Conservation (phyloP, 23 tunicate species). For the Ascidia mentula region DNA sequence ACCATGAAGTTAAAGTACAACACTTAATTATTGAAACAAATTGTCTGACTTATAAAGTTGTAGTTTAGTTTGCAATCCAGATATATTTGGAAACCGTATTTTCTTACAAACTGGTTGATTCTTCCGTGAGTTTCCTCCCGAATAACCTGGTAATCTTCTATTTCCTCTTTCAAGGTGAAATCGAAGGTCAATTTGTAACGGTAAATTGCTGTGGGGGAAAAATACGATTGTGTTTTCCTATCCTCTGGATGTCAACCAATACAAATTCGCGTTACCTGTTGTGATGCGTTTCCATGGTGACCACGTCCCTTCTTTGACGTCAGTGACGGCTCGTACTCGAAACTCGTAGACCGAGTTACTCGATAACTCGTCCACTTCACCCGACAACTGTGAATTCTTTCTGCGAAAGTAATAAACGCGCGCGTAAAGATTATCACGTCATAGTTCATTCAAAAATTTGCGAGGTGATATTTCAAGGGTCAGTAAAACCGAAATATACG, state of each 20-base stretch:
- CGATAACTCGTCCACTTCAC: conserved; percentile 18
- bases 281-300: conserved; percentile 50
- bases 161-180: conserved; percentile 20
- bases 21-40: not conserved
- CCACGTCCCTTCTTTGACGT: conserved; percentile 55
- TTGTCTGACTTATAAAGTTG: not conserved
- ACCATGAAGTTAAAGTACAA: too few relatives aligned
- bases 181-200: conserved; percentile 28
- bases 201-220: not conserved
- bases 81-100: too few relatives aligned
- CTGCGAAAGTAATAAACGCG: too few relatives aligned
- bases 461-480: too few relatives aligned
- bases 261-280: too few relatives aligned
- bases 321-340: conserved; percentile 69
- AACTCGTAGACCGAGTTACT: conserved; percentile 42
- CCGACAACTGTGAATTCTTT: not conserved
- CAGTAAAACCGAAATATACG: not conserved
- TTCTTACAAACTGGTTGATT: conserved; percentile 42
- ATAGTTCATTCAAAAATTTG: too few relatives aligned
- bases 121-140: conserved; percentile 18
- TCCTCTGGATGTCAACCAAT: too few relatives aligned
- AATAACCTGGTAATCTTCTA: conserved; percentile 44
- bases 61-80: too few relatives aligned
- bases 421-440: too few relatives aligned
- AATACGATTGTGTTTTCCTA: too few relatives aligned